Conservation (phyloP, 2,113 vertebrate species). For the Crocuta crocuta region DNA sequence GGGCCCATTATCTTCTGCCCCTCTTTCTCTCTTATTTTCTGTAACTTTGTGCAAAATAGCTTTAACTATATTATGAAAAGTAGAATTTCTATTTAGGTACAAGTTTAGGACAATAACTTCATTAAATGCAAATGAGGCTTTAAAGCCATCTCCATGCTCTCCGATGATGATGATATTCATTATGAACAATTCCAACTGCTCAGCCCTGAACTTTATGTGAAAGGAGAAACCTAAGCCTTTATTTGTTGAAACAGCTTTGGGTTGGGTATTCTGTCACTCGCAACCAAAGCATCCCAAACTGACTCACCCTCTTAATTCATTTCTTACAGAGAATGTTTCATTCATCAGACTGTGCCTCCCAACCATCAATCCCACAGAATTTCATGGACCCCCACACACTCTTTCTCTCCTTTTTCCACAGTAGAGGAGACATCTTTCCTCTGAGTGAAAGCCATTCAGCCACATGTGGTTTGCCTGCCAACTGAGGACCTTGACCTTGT, state of each 20-base stretch:
- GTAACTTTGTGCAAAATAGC: not conserved
- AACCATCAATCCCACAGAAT: not conserved
- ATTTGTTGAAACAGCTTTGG: not conserved
- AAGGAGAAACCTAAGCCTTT: conserved; percentile 4
- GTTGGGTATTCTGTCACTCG: not conserved
- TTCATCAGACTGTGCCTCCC: not conserved
- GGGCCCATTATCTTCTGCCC: not conserved
- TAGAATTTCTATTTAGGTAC: not conserved
- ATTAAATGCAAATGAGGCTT: not conserved
- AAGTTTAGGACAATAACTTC: not conserved
- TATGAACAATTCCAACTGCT: not conserved
- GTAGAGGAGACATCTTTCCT: not conserved
- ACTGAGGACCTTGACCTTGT: not conserved
- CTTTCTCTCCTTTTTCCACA: not conserved
- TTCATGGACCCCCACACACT: not conserved
- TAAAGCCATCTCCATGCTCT: not conserved
- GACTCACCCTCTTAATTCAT: not conserved
- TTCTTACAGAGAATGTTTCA: not conserved
- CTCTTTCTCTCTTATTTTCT: not conserved
- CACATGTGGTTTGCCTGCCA: not conserved
- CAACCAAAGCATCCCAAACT: not conserved
- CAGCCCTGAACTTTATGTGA: not conserved
- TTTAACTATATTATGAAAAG: not conserved
- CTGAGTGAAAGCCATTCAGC: not conserved
- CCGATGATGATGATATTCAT: not conserved